These are phyloP conservation scores for Dolichotis patagonum DNA, from an alignment of 2,113 vertebrate genomes.

Conservation along the genomic window DNA sequence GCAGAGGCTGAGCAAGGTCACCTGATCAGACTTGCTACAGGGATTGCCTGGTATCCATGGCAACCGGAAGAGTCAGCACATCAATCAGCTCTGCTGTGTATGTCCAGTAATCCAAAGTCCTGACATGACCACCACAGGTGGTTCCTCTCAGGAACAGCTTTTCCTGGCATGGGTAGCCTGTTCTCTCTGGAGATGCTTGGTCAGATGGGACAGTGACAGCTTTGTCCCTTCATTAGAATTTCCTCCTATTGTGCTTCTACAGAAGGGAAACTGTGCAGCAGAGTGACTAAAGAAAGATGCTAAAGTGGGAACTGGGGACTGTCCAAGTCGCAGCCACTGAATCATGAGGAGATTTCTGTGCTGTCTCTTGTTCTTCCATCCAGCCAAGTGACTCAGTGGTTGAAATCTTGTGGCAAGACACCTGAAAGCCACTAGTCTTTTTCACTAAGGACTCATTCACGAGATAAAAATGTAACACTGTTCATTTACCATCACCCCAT, in stretches of 20 bases:
- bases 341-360: constrained; percentile 29
- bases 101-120: neutral
- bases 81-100: neutral
- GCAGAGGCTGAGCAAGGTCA: neutral
- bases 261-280: constrained; percentile 17
- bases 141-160: constrained; percentile 34
- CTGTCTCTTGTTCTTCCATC: constrained; percentile 49
- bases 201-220: constrained; percentile 17
- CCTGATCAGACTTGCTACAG: neutral
- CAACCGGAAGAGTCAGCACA: neutral
- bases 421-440: constrained; percentile 74
- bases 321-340: constrained; percentile 60
- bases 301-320: constrained; percentile 62
- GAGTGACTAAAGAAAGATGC: constrained; percentile 50
- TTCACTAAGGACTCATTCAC: constrained; percentile 60
- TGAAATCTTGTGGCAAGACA: constrained; percentile 67
- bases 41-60: neutral
- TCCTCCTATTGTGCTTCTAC: constrained; percentile 63
- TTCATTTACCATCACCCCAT: constrained; percentile 65
- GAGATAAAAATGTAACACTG: constrained; percentile 54
- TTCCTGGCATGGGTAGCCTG: neutral
- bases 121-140: neutral
- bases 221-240: constrained; percentile 40
- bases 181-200: neutral
- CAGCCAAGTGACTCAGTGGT: constrained; percentile 68